Conservation (phyloP, 2,888 invertebrate species). For the Meliscaeva auricollis region DNA sequence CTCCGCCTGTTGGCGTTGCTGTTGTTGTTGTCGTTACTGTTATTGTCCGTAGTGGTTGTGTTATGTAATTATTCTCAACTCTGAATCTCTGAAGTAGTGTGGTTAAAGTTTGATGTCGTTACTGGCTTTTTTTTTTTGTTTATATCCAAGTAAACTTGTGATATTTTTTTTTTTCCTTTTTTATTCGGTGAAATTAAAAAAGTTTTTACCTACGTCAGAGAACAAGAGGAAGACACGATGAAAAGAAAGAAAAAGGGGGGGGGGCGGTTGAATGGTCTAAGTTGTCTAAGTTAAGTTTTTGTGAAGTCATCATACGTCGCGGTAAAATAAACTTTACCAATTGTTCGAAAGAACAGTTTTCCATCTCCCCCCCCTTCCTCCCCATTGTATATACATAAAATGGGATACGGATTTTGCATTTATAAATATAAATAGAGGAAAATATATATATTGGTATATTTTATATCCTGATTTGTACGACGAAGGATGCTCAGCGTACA, state of each 20-base stretch:
- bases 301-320: constrained; percentile 67
- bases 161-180: constrained; percentile 28
- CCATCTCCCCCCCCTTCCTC: not conserved
- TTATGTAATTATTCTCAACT: constrained; percentile 67
- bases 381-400: constrained; percentile 5
- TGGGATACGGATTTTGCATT: constrained; percentile 22
- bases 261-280: constrained; percentile 46
- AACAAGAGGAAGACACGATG: constrained; percentile 8
- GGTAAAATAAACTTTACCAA: constrained; percentile 66
- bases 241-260: not conserved
- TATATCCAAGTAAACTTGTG: constrained; percentile 10
- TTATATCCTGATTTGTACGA: constrained; percentile 16
- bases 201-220: constrained; percentile 54
- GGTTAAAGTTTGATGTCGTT: constrained; percentile 60
- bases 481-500: not conserved
- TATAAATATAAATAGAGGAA: constrained; percentile 9
- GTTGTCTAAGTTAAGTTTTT: constrained; percentile 61
- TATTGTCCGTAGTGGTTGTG: constrained; percentile 41
- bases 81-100: constrained; percentile 40
- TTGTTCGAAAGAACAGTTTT: constrained; percentile 53
- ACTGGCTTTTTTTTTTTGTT: not conserved
- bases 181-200: constrained; percentile 66
- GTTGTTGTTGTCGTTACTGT: constrained; percentile 20
- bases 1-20: no score
- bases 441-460: not conserved